Base-by-base conservation (phyloP, 2,113 vertebrate genomes). In the Riparia riparia region DNA sequence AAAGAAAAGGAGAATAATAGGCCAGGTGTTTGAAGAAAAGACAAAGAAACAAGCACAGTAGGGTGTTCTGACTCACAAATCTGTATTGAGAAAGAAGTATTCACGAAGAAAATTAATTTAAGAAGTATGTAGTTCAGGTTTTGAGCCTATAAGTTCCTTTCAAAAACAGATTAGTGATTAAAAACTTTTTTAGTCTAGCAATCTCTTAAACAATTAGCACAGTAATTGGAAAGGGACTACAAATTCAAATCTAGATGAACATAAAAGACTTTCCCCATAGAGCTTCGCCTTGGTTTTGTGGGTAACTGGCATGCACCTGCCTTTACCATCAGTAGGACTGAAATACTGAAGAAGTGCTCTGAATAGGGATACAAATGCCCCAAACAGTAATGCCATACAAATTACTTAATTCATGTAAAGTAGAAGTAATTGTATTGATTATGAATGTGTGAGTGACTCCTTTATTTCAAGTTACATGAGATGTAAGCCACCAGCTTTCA, bases 71-170 rank as follows among this genome's bases (percentile, higher is more conserved):
- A 94, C 90, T 97, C 97, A 95, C 90, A 95, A 98, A 96, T 97
- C 92, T 94, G 95, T 92, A 95, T 96, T 96, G 90, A 97, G 97
- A 96, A 96, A 93, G 94, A 97, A 97, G 96, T 98, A 98, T 98
- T 98, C 97, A 97, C 84, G 94, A 97, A 98, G 97, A 98, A 98
- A 98, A 98, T 97, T 97, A 97, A 97, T 98, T 98, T 98, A 97
- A 96, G 96, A 97, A 98, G 98, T 97, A 97, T 97, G 97, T 96
- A 94, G 97, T 93, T 97, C 94, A 86, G 93, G 92, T 95, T 97
- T 95, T 94, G 94, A 97, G 93, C 80, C 94, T 86, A 73, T 96
- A 97, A 96, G 96, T 94, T 97, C 96, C 94, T 96, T 98, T 98
- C 96, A 98, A 95, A 96, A 97, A 97, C 93, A 98, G 97, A 98